A percentile compares a stretch with the other conserved stretches of the same genome.
phyloP scores from a whole-genome alignment of 2,797 vertebrate species.

The Brachyrhaphis roseni region DNA sequence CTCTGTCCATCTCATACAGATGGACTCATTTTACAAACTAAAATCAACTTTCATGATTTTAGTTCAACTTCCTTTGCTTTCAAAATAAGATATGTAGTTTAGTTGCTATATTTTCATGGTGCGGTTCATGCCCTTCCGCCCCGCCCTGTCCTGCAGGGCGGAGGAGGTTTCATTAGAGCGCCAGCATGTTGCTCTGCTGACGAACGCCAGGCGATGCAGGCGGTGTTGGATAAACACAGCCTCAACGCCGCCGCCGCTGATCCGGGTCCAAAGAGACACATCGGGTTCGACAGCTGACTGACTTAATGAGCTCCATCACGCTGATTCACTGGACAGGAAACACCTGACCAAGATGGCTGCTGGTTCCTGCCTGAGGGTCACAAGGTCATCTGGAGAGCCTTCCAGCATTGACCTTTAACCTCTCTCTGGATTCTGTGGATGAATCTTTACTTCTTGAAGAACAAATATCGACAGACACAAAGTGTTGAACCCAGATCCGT shows the following conservation, averaged over 20 bases:
- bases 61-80: no score
- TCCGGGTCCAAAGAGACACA: neutral
- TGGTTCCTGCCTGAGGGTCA: neutral
- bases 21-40: neutral
- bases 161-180: conserved; percentile 7
- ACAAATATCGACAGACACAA: neutral
- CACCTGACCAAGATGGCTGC: neutral
- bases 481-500: neutral
- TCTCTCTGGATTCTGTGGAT: neutral
- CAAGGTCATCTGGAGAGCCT: neutral
- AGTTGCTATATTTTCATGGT: no score
- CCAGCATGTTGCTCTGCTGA: conserved; percentile 31
- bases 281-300: neutral
- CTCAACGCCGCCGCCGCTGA: conserved; percentile 30
- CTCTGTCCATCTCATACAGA: neutral
- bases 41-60: no score
- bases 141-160: conserved; percentile 12
- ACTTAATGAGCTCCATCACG: neutral
- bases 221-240: conserved; percentile 53
- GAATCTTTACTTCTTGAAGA: neutral
- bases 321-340: neutral
- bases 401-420: neutral
- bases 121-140: no score
- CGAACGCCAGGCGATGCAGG: conserved; percentile 9
- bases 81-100: no score